These are phyloP conservation scores for Dendrocincla fuliginosa DNA, from an alignment of 2,797 vertebrate species.

Conservation along the genomic window DNA sequence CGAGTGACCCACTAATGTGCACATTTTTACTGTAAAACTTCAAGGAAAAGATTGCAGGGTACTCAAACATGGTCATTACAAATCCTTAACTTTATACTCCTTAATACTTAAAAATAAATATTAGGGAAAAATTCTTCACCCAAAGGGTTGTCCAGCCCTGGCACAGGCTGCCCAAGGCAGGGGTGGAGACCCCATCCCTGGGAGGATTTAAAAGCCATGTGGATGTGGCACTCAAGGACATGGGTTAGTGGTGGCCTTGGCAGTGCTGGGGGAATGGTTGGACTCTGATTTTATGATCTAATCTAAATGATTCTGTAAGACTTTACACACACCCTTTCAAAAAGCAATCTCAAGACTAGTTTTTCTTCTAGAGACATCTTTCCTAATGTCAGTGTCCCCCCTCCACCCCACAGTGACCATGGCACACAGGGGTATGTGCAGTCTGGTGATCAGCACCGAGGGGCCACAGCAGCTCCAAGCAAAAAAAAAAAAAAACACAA, in stretches of 20 bases:
- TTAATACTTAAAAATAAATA: no score
- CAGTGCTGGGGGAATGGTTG: not conserved
- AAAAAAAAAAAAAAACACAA: not conserved
- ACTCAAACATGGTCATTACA: accelerated
- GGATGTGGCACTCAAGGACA: not conserved
- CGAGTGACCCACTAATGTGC: accelerated
- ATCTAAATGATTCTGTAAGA: not conserved
- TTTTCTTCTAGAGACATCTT: accelerated
- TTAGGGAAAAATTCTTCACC: not conserved
- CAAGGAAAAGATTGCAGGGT: not conserved
- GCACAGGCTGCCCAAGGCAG: not conserved
- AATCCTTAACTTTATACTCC: not conserved
- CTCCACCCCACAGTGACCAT: accelerated
- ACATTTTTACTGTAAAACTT: no score
- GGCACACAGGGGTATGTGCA: accelerated
- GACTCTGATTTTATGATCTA: not conserved
- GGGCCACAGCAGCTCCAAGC: not conserved
- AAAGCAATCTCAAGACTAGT: not conserved
- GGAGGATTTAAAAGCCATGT: not conserved
- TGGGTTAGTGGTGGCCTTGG: not conserved
- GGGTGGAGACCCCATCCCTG: not conserved
- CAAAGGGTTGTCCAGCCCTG: not conserved
- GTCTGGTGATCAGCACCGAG: not conserved
- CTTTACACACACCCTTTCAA: not conserved
- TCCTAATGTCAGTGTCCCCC: accelerated